A percentile compares a stretch with the other conserved stretches of the same genome.
Conservation (phyloP, 2,113 vertebrate genomes). For the Petromus typicus region DNA sequence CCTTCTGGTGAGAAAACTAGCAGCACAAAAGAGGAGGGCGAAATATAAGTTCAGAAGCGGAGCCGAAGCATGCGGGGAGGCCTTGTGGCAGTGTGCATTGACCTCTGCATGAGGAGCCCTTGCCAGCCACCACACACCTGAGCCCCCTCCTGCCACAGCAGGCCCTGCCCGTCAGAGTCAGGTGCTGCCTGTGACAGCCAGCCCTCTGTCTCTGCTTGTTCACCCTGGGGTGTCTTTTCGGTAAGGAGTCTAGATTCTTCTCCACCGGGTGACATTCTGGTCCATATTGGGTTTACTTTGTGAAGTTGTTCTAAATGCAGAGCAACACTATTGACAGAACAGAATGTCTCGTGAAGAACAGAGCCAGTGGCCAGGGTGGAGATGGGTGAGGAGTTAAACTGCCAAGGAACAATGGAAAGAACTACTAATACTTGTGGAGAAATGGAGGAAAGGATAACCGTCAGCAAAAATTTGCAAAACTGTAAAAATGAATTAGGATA, state of each 20-base stretch:
- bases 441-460: neutral
- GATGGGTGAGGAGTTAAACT: neutral
- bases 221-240: neutral
- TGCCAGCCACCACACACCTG: accelerated
- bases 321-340: neutral
- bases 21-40: neutral
- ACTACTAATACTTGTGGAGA: neutral
- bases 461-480: neutral
- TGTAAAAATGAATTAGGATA: neutral
- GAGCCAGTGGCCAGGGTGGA: neutral
- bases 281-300: neutral
- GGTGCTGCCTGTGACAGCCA: neutral
- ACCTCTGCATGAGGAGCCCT: neutral
- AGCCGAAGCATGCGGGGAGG: neutral
- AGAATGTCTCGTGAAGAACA: neutral
- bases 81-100: neutral
- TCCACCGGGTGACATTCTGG: neutral
- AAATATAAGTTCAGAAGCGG: neutral
- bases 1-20: neutral
- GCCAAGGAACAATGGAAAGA: neutral
- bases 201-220: neutral
- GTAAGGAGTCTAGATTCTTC: neutral
- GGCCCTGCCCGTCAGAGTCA: too few species aligned
- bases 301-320: neutral
- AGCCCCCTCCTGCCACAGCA: neutral